Base-by-base conservation (phyloP, 1,140 invertebrate genomes). In the Drosophila tropicalis region DNA sequence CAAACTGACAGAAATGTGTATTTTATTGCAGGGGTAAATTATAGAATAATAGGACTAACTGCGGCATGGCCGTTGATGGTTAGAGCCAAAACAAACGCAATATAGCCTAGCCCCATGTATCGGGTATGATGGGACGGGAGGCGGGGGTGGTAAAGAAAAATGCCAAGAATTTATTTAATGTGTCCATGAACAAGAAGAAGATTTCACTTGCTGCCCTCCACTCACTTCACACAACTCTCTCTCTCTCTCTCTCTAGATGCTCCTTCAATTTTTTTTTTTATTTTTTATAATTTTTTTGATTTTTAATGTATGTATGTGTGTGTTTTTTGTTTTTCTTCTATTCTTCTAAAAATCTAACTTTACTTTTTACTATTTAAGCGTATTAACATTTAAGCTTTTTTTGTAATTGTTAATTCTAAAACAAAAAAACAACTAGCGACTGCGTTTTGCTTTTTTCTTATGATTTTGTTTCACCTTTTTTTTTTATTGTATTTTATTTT, bases 341-440 rank as follows among this genome's bases (percentile, higher is more conserved):
- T 29, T 29, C 29, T 68, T 79, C 73, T 73, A 67, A 64, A 71
- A 70, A 71, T 78, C 72, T 82, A 86, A 86, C 83, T 86, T 79
- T 83, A 87, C 40, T 73, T 60, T 72, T 87, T 74, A 36, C 34
- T 39, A 70, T 80, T 87, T 89, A 87, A 89, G 83, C 83, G 44
- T 67, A 87, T 87, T 89, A 87, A 89, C 83, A 83, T 83, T 68
- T 89, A 87, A 87, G 83, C 84, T 89, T 44, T n/a, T n/a, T 15
- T 57, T 87, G 58, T 86, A 79, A 69, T 72, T 87, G 76, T 79
- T 81, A 81, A 76, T 73, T 68, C 72, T 70, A 64, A 71, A 72
- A 62, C 39, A 22, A 63, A 22, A 63, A 22, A 76, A 63, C 55
- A 66, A 54, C 51, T 54, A 65, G 15, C 54, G 29, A 32, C 32